Conservation (phyloP, 2,113 vertebrate genomes). For the Corydoras sp. region DNA sequence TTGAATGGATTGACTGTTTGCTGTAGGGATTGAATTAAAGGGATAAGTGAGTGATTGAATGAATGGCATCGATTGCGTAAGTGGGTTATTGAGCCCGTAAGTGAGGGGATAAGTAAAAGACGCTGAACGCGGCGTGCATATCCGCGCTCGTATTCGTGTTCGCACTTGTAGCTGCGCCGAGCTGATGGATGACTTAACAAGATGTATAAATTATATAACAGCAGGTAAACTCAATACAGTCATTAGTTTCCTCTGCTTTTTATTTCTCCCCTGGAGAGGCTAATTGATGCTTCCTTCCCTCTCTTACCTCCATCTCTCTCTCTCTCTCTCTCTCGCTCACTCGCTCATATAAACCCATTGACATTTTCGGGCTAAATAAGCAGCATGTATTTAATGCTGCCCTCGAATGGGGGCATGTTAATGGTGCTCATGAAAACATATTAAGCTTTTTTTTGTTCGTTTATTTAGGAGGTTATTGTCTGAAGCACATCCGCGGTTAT, state of each 20-base stretch:
- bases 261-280: slow-evolving; percentile 60
- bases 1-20: not conserved
- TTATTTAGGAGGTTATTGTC: too few species aligned
- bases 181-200: slow-evolving; percentile 61
- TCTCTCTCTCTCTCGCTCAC: slow-evolving; percentile 26
- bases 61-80: not conserved
- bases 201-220: slow-evolving; percentile 58
- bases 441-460: too few species aligned
- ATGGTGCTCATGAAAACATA: too few species aligned
- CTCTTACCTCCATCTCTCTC: slow-evolving; percentile 38
- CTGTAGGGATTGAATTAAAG: too few species aligned
- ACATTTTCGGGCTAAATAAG: too few species aligned
- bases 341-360: slow-evolving; percentile 32
- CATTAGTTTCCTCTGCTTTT: slow-evolving; percentile 59
- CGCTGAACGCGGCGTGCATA: not conserved
- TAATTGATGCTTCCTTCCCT: slow-evolving; percentile 61
- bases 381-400: too few species aligned
- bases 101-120: not conserved
- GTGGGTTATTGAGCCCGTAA: not conserved
- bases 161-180: slow-evolving; percentile 48
- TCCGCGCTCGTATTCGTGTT: not conserved
- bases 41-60: too few species aligned
- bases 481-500: too few species aligned
- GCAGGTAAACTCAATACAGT: slow-evolving; percentile 61
- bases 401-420: too few species aligned